phyloP scores from a whole-genome alignment of 2,888 invertebrate genomes.

The Sussaba pulchella region DNA sequence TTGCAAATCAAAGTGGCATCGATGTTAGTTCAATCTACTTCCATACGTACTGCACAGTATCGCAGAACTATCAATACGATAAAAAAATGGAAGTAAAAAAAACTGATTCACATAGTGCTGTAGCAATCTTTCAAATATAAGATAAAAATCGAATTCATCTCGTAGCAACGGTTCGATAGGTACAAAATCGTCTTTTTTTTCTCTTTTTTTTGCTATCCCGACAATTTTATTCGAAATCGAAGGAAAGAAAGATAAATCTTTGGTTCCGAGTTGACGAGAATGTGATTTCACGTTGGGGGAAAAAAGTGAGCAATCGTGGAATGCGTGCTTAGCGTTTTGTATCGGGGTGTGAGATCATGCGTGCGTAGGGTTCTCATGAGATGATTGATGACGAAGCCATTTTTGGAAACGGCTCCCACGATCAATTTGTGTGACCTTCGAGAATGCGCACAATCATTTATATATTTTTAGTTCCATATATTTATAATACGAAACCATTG shows the following conservation, averaged over 20 bases:
- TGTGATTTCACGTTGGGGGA: conserved; percentile 10
- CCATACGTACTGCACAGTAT: not conserved
- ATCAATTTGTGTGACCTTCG: not conserved
- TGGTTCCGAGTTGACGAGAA: conserved; percentile 1
- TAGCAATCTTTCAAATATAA: not conserved
- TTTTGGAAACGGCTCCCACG: not conserved
- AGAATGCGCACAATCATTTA: not conserved
- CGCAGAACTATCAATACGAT: not conserved
- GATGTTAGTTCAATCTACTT: no score
- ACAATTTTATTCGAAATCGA: conserved; percentile 8
- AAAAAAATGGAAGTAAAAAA: not conserved
- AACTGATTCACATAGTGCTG: not conserved
- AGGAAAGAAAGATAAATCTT: conserved; percentile 1
- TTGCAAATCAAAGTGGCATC: not conserved
- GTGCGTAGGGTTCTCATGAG: not conserved
- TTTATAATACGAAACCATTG: no score
- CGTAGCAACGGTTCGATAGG: not conserved
- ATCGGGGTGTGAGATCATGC: conserved; percentile 22
- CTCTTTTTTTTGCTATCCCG: not conserved
- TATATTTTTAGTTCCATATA: not conserved
- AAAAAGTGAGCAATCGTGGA: conserved; percentile 18
- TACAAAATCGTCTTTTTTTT: conserved; percentile 11
- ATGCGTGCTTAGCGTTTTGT: conserved; percentile 13
- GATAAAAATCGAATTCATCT: not conserved
- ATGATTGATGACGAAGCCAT: conserved; percentile 11